Evolutionary conservation across 2,113 vertebrate genomes (phyloP).

Genomic region (Actenoides lindsayi): DNA sequence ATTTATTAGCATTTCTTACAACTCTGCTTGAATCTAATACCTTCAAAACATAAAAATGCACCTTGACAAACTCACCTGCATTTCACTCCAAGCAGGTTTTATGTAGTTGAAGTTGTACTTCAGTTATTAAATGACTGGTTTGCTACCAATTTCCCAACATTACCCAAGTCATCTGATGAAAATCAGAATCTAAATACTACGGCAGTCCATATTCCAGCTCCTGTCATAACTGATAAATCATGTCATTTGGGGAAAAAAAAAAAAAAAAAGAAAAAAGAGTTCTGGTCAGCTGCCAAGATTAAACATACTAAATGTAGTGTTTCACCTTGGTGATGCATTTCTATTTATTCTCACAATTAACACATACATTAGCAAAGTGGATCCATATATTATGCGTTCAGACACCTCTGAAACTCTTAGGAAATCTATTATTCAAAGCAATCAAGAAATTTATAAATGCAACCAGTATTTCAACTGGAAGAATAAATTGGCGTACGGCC

Average conservation of each 20-base stretch:
- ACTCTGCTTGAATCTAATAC: neutral
- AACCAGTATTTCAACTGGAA: neutral
- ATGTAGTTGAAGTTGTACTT: neutral
- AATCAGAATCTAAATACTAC: neutral
- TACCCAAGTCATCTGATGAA: neutral
- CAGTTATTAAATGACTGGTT: neutral
- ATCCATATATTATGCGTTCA: neutral
- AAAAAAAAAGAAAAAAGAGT: too few species aligned
- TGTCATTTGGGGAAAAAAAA: too few species aligned
- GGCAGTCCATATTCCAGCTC: neutral
- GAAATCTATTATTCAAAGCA: neutral
- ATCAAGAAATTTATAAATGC: neutral
- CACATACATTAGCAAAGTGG: neutral
- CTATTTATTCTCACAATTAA: neutral
- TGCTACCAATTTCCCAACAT: neutral
- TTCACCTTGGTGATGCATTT: neutral
- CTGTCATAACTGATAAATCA: neutral
- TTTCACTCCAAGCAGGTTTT: neutral
- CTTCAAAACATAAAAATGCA: neutral
- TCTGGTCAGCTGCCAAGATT: neutral
- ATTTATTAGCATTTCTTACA: neutral
- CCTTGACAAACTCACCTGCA: neutral
- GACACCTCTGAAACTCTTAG: neutral
- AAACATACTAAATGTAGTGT: neutral
- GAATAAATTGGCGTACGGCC: fast-evolving